phyloP scores from a whole-genome alignment of 2,113 vertebrate genomes.

The Strix aluco region DNA sequence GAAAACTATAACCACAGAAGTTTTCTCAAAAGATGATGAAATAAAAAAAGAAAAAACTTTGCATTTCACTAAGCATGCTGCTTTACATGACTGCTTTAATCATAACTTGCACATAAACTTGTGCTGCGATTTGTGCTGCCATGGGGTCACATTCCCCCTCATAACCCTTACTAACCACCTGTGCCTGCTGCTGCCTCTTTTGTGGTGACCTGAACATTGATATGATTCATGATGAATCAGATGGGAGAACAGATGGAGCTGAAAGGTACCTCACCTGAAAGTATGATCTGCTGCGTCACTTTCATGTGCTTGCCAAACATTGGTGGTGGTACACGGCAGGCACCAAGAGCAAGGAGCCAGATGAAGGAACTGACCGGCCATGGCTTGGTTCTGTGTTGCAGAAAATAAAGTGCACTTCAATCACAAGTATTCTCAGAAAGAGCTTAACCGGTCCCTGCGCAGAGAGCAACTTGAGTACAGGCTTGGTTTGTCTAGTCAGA shows the following conservation, averaged over 20 bases:
- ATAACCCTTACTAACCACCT: neutral
- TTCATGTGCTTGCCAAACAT: neutral
- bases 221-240: neutral
- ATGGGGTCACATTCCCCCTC: neutral
- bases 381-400: neutral
- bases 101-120: neutral
- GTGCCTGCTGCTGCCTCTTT: neutral
- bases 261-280: conserved; percentile 3
- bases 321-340: neutral
- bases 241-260: neutral
- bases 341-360: neutral
- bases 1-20: neutral
- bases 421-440: neutral
- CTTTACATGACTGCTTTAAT: neutral
- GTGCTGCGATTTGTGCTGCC: neutral
- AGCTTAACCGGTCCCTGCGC: neutral
- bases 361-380: neutral
- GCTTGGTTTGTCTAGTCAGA: conserved; percentile 3
- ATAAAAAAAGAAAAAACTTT: neutral
- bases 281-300: neutral
- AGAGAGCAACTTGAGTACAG: neutral
- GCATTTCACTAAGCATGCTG: neutral
- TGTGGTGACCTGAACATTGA: neutral
- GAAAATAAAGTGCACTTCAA: neutral
- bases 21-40: neutral